Base-by-base conservation (phyloP, 2,888 invertebrate species). In the Macrophya alboannulata region DNA sequence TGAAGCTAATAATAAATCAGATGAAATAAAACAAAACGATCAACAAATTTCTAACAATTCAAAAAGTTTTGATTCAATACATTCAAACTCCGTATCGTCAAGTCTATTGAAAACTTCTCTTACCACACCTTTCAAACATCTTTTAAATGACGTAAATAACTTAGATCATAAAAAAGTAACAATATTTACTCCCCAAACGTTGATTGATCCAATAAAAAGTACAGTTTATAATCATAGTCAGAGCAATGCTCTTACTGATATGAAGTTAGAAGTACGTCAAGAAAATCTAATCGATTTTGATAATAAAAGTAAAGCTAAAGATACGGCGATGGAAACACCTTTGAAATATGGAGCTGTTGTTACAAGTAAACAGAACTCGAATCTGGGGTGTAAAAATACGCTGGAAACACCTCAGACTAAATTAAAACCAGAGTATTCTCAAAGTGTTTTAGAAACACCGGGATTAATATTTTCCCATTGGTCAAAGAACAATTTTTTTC, bases 341-440 rank as follows among this genome's bases (percentile, higher is more conserved):
- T 79, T 92, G 62, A 93, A 93, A 86, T 89, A 89, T 37, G 59
- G 88, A 10, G 31, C 86, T 2, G 83, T 74, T 17, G 87, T 87
- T 45, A 86, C 89, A 8, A 25, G 81, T 40, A 88, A 90, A 55
- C 92, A 92, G 62, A 88, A 88, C 6, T 91, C 92, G 10, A 91
- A 90, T 48, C 71, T 87, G 0, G 92, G 92, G 1, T 92, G 92
- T 79, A 91, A 90, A 82, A 92, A 89, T 74, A 89, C 93, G 31
- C 91, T 90, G 86, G 89, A 90, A 85, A 93, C 93, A 0, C 93
- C 93, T 0, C 92, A 90, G 71, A 90, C 82, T 51, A 91, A 91
- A 83, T 25, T 87, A 0, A 62, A 84, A 4, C 84, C 76, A 6
- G 90, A 91, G 59, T 83, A 85, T 76, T 62, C 85, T 10, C 90